Base-by-base conservation (phyloP, 2,888 invertebrate species). In the Rhimphoctona megacephalus region DNA sequence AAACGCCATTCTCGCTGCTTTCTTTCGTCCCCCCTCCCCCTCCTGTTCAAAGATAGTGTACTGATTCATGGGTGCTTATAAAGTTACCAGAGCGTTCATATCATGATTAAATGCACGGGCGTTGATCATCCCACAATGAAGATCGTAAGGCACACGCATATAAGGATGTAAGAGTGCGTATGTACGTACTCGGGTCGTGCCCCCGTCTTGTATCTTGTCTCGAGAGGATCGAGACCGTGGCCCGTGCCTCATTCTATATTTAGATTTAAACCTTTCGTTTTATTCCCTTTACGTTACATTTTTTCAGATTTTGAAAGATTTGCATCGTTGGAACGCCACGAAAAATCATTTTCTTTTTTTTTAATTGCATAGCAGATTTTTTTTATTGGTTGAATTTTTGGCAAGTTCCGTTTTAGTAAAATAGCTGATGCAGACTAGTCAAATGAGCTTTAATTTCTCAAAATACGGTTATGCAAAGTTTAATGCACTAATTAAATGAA, bases 181-280 rank as follows among this genome's bases (percentile, higher is more conserved):
- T 43, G 52, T 57, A 66, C 43, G 33, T 52, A 80, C 81, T 54
- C 19, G 52, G 74, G 85, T 69, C 85, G 74, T 72, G 79, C 81
- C 74, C 86, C 81, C 81, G 54, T 78, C 67, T 54, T 70, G 80
- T 74, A 70, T 74, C 76, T 80, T 74, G 86, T 86, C 86, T 86
- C 86, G 46, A 86, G 83, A 86, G 86, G 81, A 46, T 77, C 78
- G 81, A 64, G 83, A 78, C 70, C 80, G 17, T 80, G 82, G 83
- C 83, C 74, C 78, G 86, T 86, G 86, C 77, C 74, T 66, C n/a
- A 25, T 84, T 81, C 81, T 86, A 86, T 86, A 84, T 79, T 86
- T 86, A 86, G 81, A 67, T 84, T 69, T 2, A 43, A 81, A 77
- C 30, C 81, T 86, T 69, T 69, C 77, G 30, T 64, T 85, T 77